Base-by-base conservation (phyloP, 2,797 vertebrate genomes). In the Gymnothorax reevesii region DNA sequence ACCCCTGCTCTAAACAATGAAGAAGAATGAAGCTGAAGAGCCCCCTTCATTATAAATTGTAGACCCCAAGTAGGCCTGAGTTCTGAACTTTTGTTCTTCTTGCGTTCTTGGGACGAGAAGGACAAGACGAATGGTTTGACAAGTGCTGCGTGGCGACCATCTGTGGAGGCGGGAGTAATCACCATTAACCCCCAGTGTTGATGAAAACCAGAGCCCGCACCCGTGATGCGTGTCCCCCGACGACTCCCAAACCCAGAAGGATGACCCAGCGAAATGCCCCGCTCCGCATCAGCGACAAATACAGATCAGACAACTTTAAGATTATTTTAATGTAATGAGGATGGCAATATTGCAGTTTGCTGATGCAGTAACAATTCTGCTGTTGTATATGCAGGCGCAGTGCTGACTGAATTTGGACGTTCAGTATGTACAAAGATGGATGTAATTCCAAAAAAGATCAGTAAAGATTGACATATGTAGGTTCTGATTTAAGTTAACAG, bases 121-220 rank as follows among this genome's bases (percentile, higher is more conserved):
- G 89, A 91, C 87, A 89, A 92, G 92, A 93, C 33, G 62, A 92
- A 93, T 89, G 89, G 69, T 89, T 49, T 9, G 87, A 91, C 85
- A 83, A 86, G 86, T 75, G 73, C 84, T 91, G 92, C 88, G 83
- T 93, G 92, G 92, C 87, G 17, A 86, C 89, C 91, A 93, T 92
- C 88, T 93, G 92, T 27, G 33, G 87, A 87, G 87, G 84, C 89
- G 89, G 69, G 89, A 90, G 89, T 84, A 71, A 83, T 87, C 85
- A 84, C 88, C 88, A 90, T 91, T 90, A 86, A 87, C 25, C 52
- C 82, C 85, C 33, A 83, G 90, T 42, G 82, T 77, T 87, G 88
- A 91, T 85, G 88, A 86, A 87, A 91, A 90, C 87, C 91, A 91
- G 89, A 92, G 82, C 86, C 84, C 59, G 73, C n/a, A 9, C 57